These are phyloP conservation scores for Drosophila emarginata DNA, from an alignment of 2,888 invertebrate species.

Conservation along the genomic window DNA sequence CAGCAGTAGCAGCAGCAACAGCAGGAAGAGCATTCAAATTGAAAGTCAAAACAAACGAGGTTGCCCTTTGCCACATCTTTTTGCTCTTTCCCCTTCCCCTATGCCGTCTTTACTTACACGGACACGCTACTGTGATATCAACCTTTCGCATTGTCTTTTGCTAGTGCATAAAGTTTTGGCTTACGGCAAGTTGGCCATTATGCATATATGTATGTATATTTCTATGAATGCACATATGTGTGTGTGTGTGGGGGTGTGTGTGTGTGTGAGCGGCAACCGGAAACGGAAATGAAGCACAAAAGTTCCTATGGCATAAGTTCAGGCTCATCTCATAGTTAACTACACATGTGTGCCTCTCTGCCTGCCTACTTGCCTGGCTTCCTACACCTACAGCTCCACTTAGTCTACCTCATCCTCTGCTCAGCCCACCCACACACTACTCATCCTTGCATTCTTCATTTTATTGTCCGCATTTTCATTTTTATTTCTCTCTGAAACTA, in stretches of 20 bases:
- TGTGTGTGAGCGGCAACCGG: constrained; percentile 40
- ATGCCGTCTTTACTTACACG: constrained; percentile 3
- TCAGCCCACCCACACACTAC: too few species aligned
- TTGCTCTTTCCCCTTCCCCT: not conserved
- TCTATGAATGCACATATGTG: not conserved
- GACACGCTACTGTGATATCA: not conserved
- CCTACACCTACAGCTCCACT: not conserved
- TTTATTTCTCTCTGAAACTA: constrained; percentile 62
- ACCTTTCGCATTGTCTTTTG: constrained; percentile 59
- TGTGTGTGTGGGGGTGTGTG: constrained; percentile 35
- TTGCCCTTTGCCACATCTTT: constrained; percentile 44
- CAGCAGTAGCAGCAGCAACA: constrained; percentile 24
- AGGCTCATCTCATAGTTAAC: constrained; percentile 60
- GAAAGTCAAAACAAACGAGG: constrained; percentile 71
- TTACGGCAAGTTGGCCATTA: constrained; percentile 71
- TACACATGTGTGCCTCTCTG: constrained; percentile 38
- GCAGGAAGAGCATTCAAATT: constrained; percentile 63
- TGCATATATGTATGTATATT: constrained; percentile 47
- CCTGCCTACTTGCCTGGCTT: not conserved
- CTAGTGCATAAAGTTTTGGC: constrained; percentile 58
- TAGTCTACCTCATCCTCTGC: not conserved
- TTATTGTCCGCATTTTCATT: constrained; percentile 5
- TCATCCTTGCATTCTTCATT: not conserved
- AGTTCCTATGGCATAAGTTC: constrained; percentile 61
- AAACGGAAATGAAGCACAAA: constrained; percentile 77